Base-by-base conservation (phyloP, 2,888 invertebrate genomes). In the Tineola bisselliella region DNA sequence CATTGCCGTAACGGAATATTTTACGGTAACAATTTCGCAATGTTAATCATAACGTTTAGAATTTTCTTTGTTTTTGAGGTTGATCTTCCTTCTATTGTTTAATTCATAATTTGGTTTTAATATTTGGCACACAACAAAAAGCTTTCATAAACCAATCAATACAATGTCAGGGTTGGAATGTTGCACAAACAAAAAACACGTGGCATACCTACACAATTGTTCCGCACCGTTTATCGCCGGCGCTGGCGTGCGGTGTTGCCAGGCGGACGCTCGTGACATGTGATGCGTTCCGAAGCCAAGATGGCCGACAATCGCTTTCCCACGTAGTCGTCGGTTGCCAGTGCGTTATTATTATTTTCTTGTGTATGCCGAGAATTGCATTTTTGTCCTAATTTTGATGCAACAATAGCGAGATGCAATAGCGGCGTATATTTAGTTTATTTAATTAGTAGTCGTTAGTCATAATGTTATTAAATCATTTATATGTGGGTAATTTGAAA, bases 251-350 rank as follows among this genome's bases (percentile, higher is more conserved):
- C 73, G 76, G 72, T 77, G 84, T 86, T 84, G 77, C 84, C 77
- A 77, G 67, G 83, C 84, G 86, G 84, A 84, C 52, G 59, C 19
- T 48, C 81, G 78, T 76, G 75, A 76, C 81, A 79, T 78, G 82
- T 81, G 80, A 83, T 77, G 77, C 77, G 79, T 79, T 79, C 73
- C 73, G 79, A 81, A 74, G 77, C 70, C 82, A 86, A 84, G 76
- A 86, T 86, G 86, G 86, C 84, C 72, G 83, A 58, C 81, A 79
- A 81, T 84, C 84, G 84, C 84, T 84, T 87, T 86, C 84, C 84
- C 84, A 86, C 83, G 84, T 84, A 5, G 54, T 54, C 25, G 54
- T 12, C 19, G 54, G 5, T 54, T 54, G 54, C 54, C 19, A 54
- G 5, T 54, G 54, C 54, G 25, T 54, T 54, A 2, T 54, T 54